Evolutionary conservation across 1,140 invertebrate species (phyloP).

Genomic region (Mya arenaria): DNA sequence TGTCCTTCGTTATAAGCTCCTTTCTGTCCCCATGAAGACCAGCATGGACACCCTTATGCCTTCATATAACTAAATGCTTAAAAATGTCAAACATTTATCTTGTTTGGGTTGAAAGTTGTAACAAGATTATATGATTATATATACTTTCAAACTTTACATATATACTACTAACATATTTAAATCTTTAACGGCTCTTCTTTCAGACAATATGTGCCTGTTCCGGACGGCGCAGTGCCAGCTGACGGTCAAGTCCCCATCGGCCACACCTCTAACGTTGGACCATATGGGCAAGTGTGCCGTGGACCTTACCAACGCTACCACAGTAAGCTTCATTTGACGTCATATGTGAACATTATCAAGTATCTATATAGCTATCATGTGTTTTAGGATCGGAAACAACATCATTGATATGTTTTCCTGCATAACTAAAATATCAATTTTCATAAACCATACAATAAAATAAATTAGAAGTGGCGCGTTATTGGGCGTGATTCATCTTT

Average conservation of each 20-base stretch:
- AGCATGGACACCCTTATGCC: too few relatives aligned
- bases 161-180: background rate
- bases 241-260: background rate
- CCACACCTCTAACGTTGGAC: background rate
- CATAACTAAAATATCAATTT: background rate
- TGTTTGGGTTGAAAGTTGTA: background rate
- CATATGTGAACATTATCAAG: background rate
- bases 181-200: background rate
- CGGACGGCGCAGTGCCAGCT: background rate
- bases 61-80: too few relatives aligned
- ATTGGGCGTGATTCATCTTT: background rate
- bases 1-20: too few relatives aligned
- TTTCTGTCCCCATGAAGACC: too few relatives aligned
- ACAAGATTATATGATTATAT: background rate
- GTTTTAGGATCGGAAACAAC: background rate
- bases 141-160: background rate
- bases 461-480: background rate
- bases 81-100: background rate
- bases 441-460: background rate
- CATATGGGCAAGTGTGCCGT: background rate
- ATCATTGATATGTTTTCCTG: background rate
- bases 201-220: background rate
- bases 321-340: too few relatives aligned
- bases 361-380: background rate
- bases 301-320: background rate